Percentiles rank a stretch among this genome's conserved stretches.
These are phyloP conservation scores for Stomatorhinus ivindoensis DNA, from an alignment of 2,113 vertebrate species.

Conservation along the genomic window DNA sequence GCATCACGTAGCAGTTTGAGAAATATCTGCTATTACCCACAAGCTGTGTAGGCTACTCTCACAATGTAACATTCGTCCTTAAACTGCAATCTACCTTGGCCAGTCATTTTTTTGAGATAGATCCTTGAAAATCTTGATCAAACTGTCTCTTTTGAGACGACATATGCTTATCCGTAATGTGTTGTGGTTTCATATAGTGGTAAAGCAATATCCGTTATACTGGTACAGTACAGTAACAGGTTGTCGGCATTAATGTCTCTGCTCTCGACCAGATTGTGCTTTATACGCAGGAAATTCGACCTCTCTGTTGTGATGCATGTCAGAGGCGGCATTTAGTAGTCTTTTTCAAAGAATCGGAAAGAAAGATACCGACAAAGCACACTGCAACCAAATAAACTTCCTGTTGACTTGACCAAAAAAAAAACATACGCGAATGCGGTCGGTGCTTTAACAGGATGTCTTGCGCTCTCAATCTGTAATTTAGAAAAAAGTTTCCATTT, in stretches of 20 bases:
- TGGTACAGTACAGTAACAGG: not conserved
- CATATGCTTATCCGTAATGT: not conserved
- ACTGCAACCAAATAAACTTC: not conserved
- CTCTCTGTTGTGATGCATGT: too few relatives aligned
- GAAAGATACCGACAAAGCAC: not conserved
- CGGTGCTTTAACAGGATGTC: not conserved
- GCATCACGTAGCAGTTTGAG: not conserved
- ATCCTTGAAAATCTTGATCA: not conserved
- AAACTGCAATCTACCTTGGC: too few relatives aligned
- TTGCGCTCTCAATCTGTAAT: not conserved
- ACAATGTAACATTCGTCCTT: not conserved
- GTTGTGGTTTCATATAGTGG: not conserved
- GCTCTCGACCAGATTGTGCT: not conserved
- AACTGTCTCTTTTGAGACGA: not conserved
- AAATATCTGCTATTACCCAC: not conserved
- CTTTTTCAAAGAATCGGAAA: not conserved
- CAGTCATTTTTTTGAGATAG: not conserved
- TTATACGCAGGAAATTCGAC: not conserved
- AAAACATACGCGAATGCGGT: not conserved
- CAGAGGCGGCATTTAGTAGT: not conserved
- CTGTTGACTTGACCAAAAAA: not conserved
- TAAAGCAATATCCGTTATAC: not conserved
- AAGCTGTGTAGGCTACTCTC: not conserved
- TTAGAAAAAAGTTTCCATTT: not conserved
- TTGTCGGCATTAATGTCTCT: not conserved